These are phyloP conservation scores for Phrynosoma blainvillii DNA, from an alignment of 2,113 vertebrate genomes.

Conservation along the genomic window DNA sequence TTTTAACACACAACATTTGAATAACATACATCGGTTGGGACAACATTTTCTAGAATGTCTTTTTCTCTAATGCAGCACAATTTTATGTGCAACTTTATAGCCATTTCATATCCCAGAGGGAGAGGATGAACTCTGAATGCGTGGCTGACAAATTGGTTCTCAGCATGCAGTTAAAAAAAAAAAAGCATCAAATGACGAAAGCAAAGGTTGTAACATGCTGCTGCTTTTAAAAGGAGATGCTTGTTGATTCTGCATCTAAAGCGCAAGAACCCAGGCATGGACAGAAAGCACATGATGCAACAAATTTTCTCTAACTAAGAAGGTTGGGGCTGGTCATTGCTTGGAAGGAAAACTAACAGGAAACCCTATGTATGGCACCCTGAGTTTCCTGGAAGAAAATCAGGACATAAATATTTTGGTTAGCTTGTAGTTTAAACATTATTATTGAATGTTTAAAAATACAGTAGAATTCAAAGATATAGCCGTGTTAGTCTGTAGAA, in stretches of 20 bases:
- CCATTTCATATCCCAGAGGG: background rate
- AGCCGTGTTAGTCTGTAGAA: too few species aligned
- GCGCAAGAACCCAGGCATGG: background rate
- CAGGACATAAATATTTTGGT: background rate
- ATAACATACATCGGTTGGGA: background rate
- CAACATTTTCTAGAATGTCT: background rate
- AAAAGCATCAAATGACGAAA: accelerated
- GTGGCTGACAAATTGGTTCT: background rate
- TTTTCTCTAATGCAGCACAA: background rate
- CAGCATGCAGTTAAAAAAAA: accelerated
- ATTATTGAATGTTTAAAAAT: background rate
- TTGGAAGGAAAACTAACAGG: background rate
- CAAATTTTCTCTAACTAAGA: background rate
- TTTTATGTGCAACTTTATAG: background rate
- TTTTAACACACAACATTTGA: background rate
- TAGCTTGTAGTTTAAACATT: conserved; percentile 3
- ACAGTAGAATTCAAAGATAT: background rate
- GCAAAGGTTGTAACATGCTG: conserved; percentile 7
- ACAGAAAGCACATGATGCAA: background rate
- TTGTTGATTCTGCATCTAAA: background rate
- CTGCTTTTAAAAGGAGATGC: background rate
- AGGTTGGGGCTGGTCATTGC: background rate
- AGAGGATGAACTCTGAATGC: background rate
- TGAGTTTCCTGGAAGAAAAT: background rate
- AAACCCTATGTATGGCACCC: background rate